These are phyloP conservation scores for Virgularia gustaviana DNA, from an alignment of 92 coral and sea anemone genomes.

Conservation along the genomic window DNA sequence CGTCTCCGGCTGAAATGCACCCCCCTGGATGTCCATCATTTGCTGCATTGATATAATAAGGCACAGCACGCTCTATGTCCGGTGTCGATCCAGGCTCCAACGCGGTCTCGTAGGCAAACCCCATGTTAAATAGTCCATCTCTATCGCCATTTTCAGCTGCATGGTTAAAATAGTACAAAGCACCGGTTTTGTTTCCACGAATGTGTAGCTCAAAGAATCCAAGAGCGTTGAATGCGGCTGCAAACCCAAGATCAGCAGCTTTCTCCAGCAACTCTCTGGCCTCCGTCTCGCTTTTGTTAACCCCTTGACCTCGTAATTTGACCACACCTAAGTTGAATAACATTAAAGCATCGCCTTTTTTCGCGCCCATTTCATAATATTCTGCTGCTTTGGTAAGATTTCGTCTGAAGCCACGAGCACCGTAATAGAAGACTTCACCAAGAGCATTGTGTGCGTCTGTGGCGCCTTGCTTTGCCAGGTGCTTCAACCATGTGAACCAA, in stretches of 20 bases:
- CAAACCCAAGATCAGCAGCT: conserved; percentile 81
- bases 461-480: conserved; percentile 82
- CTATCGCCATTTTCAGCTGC: conserved; percentile 74
- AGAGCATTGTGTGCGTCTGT: conserved; percentile 76
- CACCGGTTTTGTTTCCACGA: conserved; percentile 79
- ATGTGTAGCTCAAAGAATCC: conserved; percentile 83
- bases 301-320: conserved; percentile 85
- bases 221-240: conserved; percentile 86
- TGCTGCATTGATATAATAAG: conserved; percentile 79
- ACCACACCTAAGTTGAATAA: conserved; percentile 83
- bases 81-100: conserved; percentile 63
- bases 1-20: conserved; percentile 81
- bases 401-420: conserved; percentile 78
- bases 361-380: conserved; percentile 94
- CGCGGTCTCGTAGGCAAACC: conserved; percentile 81
- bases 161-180: conserved; percentile 60
- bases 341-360: conserved; percentile 75
- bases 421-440: conserved; percentile 87
- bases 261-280: conserved; percentile 64
- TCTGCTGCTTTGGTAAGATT: conserved; percentile 80
- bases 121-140: conserved; percentile 84
- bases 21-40: conserved; percentile 87
- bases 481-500: conserved; percentile 83
- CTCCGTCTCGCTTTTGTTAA: conserved; percentile 68
- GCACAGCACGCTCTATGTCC: conserved; percentile 67